These are phyloP conservation scores for Cirrhinus mrigala DNA, from an alignment of 2,797 vertebrate genomes.

Conservation along the genomic window DNA sequence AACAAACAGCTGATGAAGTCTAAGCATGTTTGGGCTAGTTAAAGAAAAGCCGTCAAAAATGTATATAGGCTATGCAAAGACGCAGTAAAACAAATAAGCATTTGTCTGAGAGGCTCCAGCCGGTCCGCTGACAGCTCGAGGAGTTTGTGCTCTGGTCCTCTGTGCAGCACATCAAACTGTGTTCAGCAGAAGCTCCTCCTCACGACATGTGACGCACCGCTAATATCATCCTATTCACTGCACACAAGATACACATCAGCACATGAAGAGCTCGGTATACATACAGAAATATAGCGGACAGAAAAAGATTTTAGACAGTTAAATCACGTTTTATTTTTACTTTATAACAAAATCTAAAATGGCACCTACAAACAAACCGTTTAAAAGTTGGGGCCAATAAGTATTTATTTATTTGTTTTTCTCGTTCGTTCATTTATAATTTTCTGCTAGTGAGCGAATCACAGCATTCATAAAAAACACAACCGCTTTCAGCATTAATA, in stretches of 20 bases:
- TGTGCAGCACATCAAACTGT: neutral
- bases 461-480: too few relatives aligned
- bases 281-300: neutral
- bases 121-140: neutral
- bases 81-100: neutral
- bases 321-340: neutral
- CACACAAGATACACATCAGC: neutral
- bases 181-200: conserved; percentile 31
- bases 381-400: neutral
- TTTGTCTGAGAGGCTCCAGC: neutral
- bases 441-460: neutral
- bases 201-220: conserved; percentile 10
- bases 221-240: conserved; percentile 1
- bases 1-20: neutral
- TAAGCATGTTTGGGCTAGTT: neutral
- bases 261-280: neutral
- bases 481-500: too few relatives aligned
- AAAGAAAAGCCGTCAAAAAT: neutral
- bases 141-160: conserved; percentile 9
- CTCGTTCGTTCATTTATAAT: neutral
- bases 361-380: too few relatives aligned
- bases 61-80: neutral
- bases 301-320: neutral
- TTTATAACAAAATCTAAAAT: neutral
- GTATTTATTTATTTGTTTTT: too few relatives aligned